Evolutionary conservation across 2,888 invertebrate species (phyloP).

Genomic region (Tenthredo scrophulariae): DNA sequence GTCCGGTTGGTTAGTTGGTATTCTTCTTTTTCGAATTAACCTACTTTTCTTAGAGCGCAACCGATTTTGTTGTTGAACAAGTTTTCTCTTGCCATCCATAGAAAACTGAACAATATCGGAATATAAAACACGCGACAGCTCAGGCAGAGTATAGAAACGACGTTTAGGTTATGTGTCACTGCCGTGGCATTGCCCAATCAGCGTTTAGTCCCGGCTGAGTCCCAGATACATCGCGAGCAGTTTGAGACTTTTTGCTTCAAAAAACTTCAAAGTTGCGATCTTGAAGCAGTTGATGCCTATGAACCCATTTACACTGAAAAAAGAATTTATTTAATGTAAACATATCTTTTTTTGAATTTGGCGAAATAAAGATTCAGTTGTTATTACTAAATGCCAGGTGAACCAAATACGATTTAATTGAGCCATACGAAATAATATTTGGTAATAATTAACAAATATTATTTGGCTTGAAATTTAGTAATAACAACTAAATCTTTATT

Average conservation of each 20-base stretch:
- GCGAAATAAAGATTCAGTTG: background rate
- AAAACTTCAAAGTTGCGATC: background rate
- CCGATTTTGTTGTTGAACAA: constrained; percentile 10
- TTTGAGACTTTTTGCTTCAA: background rate
- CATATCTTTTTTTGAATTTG: background rate
- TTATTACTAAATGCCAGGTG: background rate
- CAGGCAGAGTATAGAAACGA: background rate
- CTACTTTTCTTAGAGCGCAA: constrained; percentile 10
- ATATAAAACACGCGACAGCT: background rate
- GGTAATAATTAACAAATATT: background rate
- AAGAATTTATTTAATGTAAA: background rate
- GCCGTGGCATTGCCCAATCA: background rate
- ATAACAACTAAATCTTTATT: constrained; percentile 3
- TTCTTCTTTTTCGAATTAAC: constrained; percentile 5
- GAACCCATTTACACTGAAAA: background rate
- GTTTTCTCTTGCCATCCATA: constrained; percentile 19
- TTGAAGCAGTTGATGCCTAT: background rate
- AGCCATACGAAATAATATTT: background rate
- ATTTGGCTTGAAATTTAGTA: background rate
- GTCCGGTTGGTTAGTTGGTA: background rate
- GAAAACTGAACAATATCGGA: background rate
- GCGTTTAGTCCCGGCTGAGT: constrained; percentile 9
- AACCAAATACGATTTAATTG: background rate
- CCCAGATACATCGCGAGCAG: background rate
- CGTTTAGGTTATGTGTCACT: constrained; percentile 25